Evolutionary conservation across 2,797 vertebrate genomes (phyloP).

Genomic region (Emys orbicularis): DNA sequence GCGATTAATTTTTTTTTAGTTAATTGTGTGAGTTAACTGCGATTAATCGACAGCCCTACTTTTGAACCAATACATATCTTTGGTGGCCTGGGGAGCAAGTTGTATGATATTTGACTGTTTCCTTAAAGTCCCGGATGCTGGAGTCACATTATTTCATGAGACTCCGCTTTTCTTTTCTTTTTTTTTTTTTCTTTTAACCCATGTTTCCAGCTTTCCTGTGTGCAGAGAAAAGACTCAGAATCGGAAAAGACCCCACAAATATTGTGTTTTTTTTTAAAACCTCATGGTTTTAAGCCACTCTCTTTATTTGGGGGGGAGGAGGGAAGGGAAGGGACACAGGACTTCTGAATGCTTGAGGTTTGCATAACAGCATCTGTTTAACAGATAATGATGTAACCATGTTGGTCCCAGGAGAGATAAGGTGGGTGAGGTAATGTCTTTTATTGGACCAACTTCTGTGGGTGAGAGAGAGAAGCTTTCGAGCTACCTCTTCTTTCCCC

Average conservation of each 20-base stretch:
- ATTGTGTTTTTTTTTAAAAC: accelerated
- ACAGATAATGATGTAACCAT: background rate
- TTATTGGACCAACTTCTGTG: background rate
- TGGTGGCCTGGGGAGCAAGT: background rate
- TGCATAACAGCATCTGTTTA: background rate
- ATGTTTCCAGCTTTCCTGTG: background rate
- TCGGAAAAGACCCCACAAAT: background rate
- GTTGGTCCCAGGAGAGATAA: background rate
- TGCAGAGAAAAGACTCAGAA: accelerated
- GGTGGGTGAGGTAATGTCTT: background rate
- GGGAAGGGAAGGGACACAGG: background rate
- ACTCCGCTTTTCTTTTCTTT: background rate
- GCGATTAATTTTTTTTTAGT: too few species aligned
- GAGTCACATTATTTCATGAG: background rate
- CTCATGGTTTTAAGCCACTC: background rate
- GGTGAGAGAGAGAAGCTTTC: background rate
- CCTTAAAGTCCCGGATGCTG: background rate
- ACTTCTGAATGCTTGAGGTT: background rate
- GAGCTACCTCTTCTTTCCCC: background rate
- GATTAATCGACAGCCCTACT: too few species aligned
- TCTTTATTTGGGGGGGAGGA: background rate
- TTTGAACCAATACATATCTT: background rate
- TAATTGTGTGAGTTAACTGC: too few species aligned
- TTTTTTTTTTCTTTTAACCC: too few species aligned
- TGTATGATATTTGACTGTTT: background rate